Base-by-base conservation (phyloP, 35 echinoderm and acorn worm genomes). In the Holothuria glaberrima region DNA sequence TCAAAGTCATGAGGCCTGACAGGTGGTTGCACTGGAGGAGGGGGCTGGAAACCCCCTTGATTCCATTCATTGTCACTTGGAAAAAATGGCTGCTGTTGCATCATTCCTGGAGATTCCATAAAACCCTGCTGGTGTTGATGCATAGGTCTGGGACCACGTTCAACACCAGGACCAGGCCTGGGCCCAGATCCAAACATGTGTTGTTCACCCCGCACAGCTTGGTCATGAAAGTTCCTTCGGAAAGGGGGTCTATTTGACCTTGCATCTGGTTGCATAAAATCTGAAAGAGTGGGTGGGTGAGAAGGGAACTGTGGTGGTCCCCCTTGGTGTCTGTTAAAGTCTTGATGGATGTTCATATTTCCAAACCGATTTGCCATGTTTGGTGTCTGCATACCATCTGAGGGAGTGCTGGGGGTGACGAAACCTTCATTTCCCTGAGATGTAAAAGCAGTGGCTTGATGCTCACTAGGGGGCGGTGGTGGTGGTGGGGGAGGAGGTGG, bases 401-500 rank as follows among this genome's bases (percentile, higher is more conserved):
- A 91, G 19, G 75, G 89, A 59, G 56, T 91, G 77, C 56, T 91
- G n/a, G 41, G 77, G 22, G 89, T 78, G 34, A 83, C 36, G 50
- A 32, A 80, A 5, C 60, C 45, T 6, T 91, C 74, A 9, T 25
- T 50, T 50, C 62, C 78, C 46, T 59, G 77, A 63, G 74, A 70
- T 33, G 29, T 69, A 22, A 82, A 91, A 30, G 52, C 89, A 48
- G 59, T 19, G 3, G n/a, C 54, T 1, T 16, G n/a, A 50, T 67
- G 66, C 34, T 87, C 61, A 67, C 65, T 59, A 41, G 30, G 20
- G 50, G 44, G 50, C 3, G 50, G 50, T 54, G 50, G 50, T 17
- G 50, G 50, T 46, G 50, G 50, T 54, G 50, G 50, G 13, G 50
- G 50, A 54, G 50, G 50, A 14, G 50, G 50, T 54, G 50, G 50